These are phyloP conservation scores for Solen grandis DNA, from an alignment of 1,140 invertebrate species.

Conservation along the genomic window DNA sequence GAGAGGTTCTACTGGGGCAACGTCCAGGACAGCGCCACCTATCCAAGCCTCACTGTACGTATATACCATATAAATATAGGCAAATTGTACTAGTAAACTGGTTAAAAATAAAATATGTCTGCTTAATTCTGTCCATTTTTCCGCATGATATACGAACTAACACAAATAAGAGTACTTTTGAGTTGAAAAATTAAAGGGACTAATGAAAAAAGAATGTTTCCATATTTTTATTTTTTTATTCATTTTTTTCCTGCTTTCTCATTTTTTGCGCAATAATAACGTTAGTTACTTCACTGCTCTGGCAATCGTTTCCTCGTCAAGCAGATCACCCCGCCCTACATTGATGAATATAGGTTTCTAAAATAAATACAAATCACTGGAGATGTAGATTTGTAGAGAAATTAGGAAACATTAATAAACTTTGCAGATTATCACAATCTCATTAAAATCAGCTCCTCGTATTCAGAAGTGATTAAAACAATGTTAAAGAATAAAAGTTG, in stretches of 20 bases:
- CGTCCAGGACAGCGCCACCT: constrained; percentile 84
- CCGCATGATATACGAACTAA: not conserved
- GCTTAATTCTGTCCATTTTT: too few relatives aligned
- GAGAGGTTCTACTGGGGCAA: constrained; percentile 84
- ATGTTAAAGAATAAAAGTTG: too few relatives aligned
- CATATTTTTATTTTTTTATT: not conserved
- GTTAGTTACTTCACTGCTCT: not conserved
- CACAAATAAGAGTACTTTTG: too few relatives aligned
- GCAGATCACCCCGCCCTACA: constrained; percentile 83
- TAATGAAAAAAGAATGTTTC: not conserved
- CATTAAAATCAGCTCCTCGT: too few relatives aligned
- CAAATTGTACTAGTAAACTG: too few relatives aligned
- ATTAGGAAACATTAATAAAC: too few relatives aligned
- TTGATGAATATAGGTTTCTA: constrained; percentile 83
- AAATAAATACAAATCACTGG: too few relatives aligned
- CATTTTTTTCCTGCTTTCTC: not conserved
- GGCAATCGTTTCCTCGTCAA: constrained; percentile 78
- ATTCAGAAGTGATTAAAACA: too few relatives aligned
- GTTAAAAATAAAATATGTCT: too few relatives aligned
- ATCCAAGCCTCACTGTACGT: constrained; percentile 80
- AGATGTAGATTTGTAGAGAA: too few relatives aligned
- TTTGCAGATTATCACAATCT: too few relatives aligned
- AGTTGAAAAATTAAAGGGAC: not conserved
- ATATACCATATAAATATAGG: constrained; percentile 4
- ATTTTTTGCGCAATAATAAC: not conserved